Conservation (phyloP, 1,140 invertebrate genomes). For the Magallana angulata region DNA sequence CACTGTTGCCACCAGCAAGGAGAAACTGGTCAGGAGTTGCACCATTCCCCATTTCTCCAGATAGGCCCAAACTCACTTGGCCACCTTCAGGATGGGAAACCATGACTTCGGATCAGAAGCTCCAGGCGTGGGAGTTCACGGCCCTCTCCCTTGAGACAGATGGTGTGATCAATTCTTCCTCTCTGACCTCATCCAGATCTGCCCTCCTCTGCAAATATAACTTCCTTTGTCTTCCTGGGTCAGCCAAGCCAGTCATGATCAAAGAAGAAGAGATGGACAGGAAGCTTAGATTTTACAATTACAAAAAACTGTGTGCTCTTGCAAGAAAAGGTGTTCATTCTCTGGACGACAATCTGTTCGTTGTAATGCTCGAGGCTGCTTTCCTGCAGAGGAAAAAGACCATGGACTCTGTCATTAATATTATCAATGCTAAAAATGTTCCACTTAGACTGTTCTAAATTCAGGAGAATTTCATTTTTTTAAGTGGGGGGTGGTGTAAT, state of each 20-base stretch:
- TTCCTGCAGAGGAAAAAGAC: too few relatives aligned
- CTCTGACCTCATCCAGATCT: neutral
- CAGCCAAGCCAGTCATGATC: neutral
- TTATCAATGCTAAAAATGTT: neutral
- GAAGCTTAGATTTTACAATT: neutral
- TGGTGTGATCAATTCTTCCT: neutral
- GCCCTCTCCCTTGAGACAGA: neutral
- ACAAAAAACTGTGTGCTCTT: neutral
- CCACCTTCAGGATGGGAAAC: neutral
- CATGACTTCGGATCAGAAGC: slow-evolving; percentile 14
- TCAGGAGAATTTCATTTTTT: neutral
- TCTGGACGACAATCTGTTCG: too few relatives aligned
- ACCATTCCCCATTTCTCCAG: too few relatives aligned
- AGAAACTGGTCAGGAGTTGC: too few relatives aligned
- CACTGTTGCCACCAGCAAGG: too few relatives aligned
- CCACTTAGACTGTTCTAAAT: neutral
- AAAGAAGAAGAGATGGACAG: neutral
- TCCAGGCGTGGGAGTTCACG: neutral
- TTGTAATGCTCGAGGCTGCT: too few relatives aligned
- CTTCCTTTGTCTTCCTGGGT: neutral
- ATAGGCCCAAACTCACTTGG: too few relatives aligned
- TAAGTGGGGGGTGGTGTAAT: neutral
- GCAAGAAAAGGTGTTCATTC: neutral
- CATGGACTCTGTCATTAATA: too few relatives aligned
- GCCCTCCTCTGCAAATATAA: neutral